A percentile compares a stretch with the other conserved stretches of the same genome.
phyloP scores from a whole-genome alignment of 2,888 invertebrate species.

The Mimas tiliae region DNA sequence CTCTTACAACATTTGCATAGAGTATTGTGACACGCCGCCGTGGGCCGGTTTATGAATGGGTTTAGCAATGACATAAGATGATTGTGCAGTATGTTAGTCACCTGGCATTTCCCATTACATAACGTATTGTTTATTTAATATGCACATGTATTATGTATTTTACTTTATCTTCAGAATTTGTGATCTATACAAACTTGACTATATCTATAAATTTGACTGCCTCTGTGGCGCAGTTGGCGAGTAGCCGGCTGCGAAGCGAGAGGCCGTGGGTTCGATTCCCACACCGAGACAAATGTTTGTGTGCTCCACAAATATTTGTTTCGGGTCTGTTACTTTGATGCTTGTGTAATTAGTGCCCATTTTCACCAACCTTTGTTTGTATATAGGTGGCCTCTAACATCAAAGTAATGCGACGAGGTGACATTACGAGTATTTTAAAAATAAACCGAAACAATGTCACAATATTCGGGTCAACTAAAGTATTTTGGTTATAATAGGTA shows the following conservation, averaged over 20 bases:
- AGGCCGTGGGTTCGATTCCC: too few species aligned
- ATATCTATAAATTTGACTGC: too few species aligned
- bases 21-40: constrained; percentile 1
- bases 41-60: constrained; percentile 48
- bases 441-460: neutral
- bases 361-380: too few species aligned
- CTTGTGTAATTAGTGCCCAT: too few species aligned
- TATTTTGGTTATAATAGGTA: neutral
- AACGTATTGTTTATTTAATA: constrained; percentile 48
- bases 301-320: too few species aligned
- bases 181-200: neutral
- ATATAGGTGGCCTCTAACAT: too few species aligned
- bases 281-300: too few species aligned
- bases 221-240: too few species aligned
- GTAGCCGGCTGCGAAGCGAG: too few species aligned
- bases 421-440: neutral
- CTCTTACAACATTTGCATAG: constrained; percentile 13
- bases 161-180: neutral
- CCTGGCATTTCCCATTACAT: constrained; percentile 73
- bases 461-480: too few species aligned
- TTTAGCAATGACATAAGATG: constrained; percentile 51
- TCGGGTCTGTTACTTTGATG: too few species aligned
- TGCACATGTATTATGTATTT: constrained; percentile 33
- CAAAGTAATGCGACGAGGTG: neutral
- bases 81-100: constrained; percentile 46